phyloP scores from a whole-genome alignment of 1,140 invertebrate genomes.

The Drosophila takahashii region DNA sequence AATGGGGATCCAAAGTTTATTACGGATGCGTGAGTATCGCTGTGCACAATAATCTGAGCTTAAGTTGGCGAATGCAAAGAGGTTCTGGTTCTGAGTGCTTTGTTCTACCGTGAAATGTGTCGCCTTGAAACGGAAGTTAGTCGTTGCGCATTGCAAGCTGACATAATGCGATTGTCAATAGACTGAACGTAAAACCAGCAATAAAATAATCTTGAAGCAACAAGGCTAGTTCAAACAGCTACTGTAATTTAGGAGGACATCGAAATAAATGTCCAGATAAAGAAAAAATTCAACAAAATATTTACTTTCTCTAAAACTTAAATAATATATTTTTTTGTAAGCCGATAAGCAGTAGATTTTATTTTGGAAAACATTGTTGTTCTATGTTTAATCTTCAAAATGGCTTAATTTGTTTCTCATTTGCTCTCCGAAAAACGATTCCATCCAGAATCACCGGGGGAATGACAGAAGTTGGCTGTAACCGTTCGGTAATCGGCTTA shows the following conservation, averaged over 20 bases:
- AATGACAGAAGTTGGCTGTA: conserved; percentile 1
- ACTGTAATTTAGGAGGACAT: not conserved
- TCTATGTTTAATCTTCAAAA: not conserved
- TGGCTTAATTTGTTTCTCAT: no score
- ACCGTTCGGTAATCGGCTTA: conserved; percentile 5
- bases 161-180: conserved; percentile 5
- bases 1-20: conserved; percentile 34
- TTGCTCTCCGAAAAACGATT: not conserved
- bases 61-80: conserved; percentile 2
- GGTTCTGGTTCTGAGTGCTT: conserved; percentile 7
- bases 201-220: not conserved
- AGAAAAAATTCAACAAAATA: not conserved
- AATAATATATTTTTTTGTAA: no score
- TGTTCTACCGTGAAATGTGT: not conserved
- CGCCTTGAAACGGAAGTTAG: not conserved
- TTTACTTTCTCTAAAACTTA: no score
- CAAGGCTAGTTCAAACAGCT: not conserved
- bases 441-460: not conserved
- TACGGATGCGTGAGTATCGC: conserved; percentile 10
- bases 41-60: conserved; percentile 2
- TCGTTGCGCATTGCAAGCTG: not conserved
- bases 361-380: not conserved
- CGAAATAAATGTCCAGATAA: not conserved
- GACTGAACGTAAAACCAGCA: not conserved
- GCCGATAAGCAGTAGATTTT: not conserved